A percentile compares a stretch with the other conserved stretches of the same genome.
phyloP scores from a whole-genome alignment of 2,797 vertebrate genomes.

The Onychomys torridus region DNA sequence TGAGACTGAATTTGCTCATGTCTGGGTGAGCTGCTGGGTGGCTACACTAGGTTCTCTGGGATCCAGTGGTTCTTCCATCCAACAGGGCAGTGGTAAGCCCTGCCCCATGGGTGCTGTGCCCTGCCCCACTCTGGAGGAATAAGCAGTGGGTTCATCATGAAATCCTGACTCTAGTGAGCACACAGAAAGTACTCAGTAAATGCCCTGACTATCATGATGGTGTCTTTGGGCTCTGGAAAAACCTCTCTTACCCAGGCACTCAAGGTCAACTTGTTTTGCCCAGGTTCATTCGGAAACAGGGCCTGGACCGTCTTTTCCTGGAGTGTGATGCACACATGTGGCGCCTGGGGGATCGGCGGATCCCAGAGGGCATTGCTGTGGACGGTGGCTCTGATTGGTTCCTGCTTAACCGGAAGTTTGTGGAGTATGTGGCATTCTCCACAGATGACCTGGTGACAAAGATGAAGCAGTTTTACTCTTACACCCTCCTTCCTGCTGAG shows the following conservation, averaged over 20 bases:
- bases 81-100: neutral
- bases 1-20: neutral
- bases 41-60: neutral
- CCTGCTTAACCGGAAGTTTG: constrained; percentile 96
- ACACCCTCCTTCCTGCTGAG: constrained; percentile 97
- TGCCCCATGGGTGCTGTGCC: neutral
- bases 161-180: neutral
- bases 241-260: neutral
- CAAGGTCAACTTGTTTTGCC: neutral
- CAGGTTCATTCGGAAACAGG: constrained; percentile 98
- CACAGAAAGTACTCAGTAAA: neutral
- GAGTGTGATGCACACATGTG: constrained; percentile 99
- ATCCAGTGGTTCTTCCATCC: neutral
- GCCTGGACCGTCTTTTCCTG: constrained; percentile 96
- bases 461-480: constrained; percentile 98
- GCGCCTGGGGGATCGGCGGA: constrained; percentile 96
- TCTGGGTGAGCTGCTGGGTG: neutral
- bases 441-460: constrained; percentile 95
- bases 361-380: constrained; percentile 96
- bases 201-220: fast-evolving
- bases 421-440: constrained; percentile 97
- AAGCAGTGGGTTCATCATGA: too few relatives aligned
- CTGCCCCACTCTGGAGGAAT: neutral
- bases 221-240: neutral
- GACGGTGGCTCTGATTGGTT: constrained; percentile 99